These are phyloP conservation scores for Entomyzon cyanotis DNA, from an alignment of 2,113 vertebrate genomes.

Conservation along the genomic window DNA sequence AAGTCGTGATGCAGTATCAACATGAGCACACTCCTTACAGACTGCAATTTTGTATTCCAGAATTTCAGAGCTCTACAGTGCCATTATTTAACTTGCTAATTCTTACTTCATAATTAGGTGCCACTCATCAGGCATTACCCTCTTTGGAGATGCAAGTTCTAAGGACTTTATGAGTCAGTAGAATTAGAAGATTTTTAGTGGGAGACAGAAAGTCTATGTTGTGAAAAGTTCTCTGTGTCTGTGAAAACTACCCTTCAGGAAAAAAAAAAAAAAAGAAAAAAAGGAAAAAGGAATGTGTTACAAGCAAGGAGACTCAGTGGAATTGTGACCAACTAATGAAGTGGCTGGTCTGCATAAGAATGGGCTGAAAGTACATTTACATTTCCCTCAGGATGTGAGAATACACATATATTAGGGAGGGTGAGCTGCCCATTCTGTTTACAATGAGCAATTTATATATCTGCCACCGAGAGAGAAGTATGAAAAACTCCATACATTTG, in stretches of 20 bases:
- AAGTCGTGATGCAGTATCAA: neutral
- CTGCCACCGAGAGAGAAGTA: neutral
- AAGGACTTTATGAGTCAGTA: neutral
- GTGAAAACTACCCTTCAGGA: neutral
- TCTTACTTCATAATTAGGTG: neutral
- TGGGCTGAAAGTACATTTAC: neutral
- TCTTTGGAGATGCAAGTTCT: neutral
- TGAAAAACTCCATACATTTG: neutral
- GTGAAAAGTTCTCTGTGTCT: neutral
- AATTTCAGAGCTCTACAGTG: neutral
- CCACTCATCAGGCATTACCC: neutral
- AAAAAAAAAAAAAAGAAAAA: neutral
- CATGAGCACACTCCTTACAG: neutral
- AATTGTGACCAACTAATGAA: constrained; percentile 1
- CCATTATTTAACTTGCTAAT: neutral
- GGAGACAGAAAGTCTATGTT: neutral
- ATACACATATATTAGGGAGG: neutral
- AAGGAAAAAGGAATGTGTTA: neutral
- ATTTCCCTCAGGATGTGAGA: neutral
- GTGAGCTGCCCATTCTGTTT: neutral
- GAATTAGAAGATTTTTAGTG: neutral
- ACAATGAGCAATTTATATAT: neutral
- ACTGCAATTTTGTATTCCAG: neutral
- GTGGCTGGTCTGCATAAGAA: neutral
- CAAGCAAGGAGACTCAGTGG: neutral